Percentiles rank a stretch among this genome's conserved stretches.
Conservation (phyloP, 2,113 vertebrate genomes). For the Tyrannus savana region DNA sequence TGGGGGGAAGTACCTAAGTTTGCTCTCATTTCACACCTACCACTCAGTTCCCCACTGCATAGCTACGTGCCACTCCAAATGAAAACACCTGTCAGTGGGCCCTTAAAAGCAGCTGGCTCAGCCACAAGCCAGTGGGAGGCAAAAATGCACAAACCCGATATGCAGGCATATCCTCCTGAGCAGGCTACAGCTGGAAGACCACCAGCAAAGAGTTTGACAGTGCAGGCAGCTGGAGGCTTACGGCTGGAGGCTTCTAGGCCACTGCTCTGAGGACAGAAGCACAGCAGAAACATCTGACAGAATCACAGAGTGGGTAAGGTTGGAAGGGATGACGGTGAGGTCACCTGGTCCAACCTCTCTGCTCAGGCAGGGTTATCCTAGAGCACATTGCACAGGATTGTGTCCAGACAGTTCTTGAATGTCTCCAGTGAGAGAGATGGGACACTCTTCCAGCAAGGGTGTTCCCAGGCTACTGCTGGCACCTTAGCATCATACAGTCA, state of each 20-base stretch:
- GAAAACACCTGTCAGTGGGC: slow-evolving; percentile 2
- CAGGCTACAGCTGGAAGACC: neutral
- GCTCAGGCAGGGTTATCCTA: neutral
- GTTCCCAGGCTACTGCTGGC: neutral
- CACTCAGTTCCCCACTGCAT: neutral
- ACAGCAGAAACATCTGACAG: neutral
- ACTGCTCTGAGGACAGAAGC: neutral
- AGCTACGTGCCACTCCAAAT: neutral
- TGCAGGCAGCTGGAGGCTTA: neutral
- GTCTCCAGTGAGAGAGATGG: neutral
- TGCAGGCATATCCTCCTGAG: neutral
- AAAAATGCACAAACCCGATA: neutral
- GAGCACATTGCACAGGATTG: neutral
- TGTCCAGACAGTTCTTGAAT: neutral
- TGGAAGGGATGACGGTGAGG: neutral
- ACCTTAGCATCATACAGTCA: neutral
- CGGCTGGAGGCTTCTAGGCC: accelerated
- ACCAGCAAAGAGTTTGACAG: neutral
- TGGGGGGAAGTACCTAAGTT: neutral
- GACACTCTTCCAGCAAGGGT: neutral
- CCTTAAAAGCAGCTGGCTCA: slow-evolving; percentile 13
- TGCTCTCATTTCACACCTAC: slow-evolving; percentile 34
- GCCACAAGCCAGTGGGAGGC: slow-evolving; percentile 4
- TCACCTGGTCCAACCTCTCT: neutral
- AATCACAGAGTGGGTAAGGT: neutral